Evolutionary conservation across 2,888 invertebrate species (phyloP).

Genomic region (Torymus aiolomorphi): DNA sequence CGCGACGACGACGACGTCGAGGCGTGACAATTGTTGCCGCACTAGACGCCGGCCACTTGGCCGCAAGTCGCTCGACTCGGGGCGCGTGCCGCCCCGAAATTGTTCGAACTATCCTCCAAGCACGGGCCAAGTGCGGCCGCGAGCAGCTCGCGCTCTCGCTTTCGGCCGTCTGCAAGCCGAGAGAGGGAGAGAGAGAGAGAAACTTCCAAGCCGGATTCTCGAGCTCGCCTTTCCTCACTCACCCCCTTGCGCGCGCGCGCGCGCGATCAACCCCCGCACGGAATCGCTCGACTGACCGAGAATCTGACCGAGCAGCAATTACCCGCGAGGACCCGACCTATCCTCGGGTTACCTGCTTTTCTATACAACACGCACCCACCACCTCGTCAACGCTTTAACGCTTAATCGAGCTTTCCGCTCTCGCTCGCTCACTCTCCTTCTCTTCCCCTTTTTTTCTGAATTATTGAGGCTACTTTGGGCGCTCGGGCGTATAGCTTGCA

Average conservation of each 20-base stretch:
- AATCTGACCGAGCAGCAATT: constrained; percentile 71
- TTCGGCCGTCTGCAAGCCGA: neutral
- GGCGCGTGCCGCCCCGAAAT: constrained; percentile 63
- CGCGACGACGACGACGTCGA: constrained; percentile 48
- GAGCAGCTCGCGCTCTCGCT: constrained; percentile 8
- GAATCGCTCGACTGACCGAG: constrained; percentile 71
- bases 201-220: constrained; percentile 57
- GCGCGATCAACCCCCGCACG: constrained; percentile 46
- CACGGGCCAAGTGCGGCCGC: constrained; percentile 66
- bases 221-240: constrained; percentile 58
- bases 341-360: constrained; percentile 35
- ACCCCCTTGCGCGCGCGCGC: constrained; percentile 58
- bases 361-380: neutral
- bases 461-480: constrained; percentile 27
- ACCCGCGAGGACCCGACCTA: constrained; percentile 61
- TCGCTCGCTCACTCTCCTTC: neutral
- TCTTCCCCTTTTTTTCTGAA: neutral
- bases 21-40: constrained; percentile 58
- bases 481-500: neutral
- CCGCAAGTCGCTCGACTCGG: constrained; percentile 61
- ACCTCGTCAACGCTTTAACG: constrained; percentile 15
- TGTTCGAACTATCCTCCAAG: constrained; percentile 67
- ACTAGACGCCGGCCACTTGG: constrained; percentile 58
- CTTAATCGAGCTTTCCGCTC: constrained; percentile 12
- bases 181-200: constrained; percentile 61